A percentile compares a stretch with the other conserved stretches of the same genome.
phyloP scores from a whole-genome alignment of 2,797 vertebrate species.

The Sphenodon punctatus region DNA sequence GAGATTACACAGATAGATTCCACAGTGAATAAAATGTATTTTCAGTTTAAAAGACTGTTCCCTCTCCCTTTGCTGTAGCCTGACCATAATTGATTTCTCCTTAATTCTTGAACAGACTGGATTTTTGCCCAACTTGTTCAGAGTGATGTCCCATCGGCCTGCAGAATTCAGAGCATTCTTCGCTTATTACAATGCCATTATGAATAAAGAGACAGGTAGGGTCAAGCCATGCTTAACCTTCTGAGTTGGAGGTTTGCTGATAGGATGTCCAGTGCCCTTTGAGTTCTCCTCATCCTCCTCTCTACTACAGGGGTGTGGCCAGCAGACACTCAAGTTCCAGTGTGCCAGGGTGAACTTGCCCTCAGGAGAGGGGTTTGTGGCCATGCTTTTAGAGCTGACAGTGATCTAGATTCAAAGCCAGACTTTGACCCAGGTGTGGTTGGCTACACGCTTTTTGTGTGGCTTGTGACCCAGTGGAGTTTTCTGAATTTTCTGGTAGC shows the following conservation, averaged over 20 bases:
- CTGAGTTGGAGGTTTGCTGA: background rate
- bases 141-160: slow-evolving; percentile 81
- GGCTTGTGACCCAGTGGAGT: too few species aligned
- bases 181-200: slow-evolving; percentile 85
- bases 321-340: background rate
- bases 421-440: too few species aligned
- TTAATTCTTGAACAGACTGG: slow-evolving; percentile 69
- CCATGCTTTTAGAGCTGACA: too few species aligned
- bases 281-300: background rate
- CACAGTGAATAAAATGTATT: too few species aligned
- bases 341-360: background rate
- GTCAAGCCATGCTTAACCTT: background rate
- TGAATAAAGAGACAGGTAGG: slow-evolving; percentile 89
- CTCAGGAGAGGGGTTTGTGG: too few species aligned
- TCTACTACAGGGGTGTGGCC: background rate
- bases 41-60: background rate
- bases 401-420: too few species aligned
- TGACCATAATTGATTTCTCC: background rate
- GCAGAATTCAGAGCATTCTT: slow-evolving; percentile 89
- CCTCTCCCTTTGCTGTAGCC: background rate
- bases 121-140: slow-evolving; percentile 88
- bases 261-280: too few species aligned
- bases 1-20: too few species aligned
- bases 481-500: too few species aligned
- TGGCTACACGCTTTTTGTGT: too few species aligned